A percentile compares a stretch with the other conserved stretches of the same genome.
Conservation (phyloP, 2,888 invertebrate species). For the Hyles lineata region DNA sequence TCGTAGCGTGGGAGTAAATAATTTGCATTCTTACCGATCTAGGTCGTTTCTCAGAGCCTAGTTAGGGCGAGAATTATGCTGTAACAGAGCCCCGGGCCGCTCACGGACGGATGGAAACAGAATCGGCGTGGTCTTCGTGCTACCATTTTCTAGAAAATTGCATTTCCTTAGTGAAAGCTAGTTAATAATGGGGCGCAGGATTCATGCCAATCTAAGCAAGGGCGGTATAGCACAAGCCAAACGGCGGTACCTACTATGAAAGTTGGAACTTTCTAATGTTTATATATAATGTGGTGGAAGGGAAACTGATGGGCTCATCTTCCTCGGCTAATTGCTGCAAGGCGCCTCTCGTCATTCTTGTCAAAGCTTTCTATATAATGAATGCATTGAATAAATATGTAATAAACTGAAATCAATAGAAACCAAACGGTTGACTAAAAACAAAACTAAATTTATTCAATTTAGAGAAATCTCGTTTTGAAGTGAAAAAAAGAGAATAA, state of each 20-base stretch:
- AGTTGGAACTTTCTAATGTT: slow-evolving; percentile 60
- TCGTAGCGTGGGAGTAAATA: slow-evolving; percentile 50
- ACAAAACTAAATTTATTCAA: slow-evolving; percentile 24
- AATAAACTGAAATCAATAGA: slow-evolving; percentile 30
- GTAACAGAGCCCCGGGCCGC: slow-evolving; percentile 70
- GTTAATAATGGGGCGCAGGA: slow-evolving; percentile 76
- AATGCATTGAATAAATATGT: slow-evolving; percentile 37
- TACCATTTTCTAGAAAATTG: slow-evolving; percentile 84
- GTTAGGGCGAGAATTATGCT: slow-evolving; percentile 67
- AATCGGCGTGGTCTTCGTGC: slow-evolving; percentile 74
- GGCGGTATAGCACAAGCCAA: slow-evolving; percentile 68
- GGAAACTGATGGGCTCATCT: slow-evolving; percentile 55
- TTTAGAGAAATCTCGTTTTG: slow-evolving; percentile 32
- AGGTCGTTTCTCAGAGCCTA: slow-evolving; percentile 67
- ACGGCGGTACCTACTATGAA: slow-evolving; percentile 37
- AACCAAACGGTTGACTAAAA: background rate
- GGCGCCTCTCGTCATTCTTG: slow-evolving; percentile 50
- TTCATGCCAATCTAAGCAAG: slow-evolving; percentile 60
- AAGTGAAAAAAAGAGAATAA: slow-evolving; percentile 29
- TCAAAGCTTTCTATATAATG: slow-evolving; percentile 46
- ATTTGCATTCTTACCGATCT: slow-evolving; percentile 63
- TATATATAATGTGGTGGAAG: slow-evolving; percentile 51
- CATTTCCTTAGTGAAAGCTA: slow-evolving; percentile 82
- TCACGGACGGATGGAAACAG: slow-evolving; percentile 78
- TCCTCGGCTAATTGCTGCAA: slow-evolving; percentile 52